Percentiles rank a stretch among this genome's conserved stretches.
Evolutionary conservation across 2,888 invertebrate genomes (phyloP).

Genomic region (Platerodrilus igneus): DNA sequence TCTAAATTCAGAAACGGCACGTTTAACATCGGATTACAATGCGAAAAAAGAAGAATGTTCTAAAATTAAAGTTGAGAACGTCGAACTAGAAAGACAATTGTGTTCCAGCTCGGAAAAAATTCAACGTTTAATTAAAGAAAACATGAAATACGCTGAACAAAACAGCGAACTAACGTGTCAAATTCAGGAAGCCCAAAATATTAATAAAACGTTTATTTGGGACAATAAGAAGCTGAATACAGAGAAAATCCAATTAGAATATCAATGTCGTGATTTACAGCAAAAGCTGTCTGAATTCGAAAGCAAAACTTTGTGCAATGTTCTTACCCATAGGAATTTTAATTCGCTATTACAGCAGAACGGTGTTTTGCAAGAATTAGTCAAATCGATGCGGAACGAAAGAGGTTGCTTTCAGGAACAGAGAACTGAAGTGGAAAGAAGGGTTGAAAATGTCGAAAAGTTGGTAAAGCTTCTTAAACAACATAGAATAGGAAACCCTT

Average conservation of each 20-base stretch:
- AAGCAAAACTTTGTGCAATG: slow-evolving; percentile 7
- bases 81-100: slow-evolving; percentile 11
- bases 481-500: too few relatives aligned
- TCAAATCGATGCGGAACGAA: slow-evolving; percentile 29
- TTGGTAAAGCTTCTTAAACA: slow-evolving; percentile 15
- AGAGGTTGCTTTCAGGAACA: slow-evolving; percentile 10
- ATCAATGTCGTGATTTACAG: slow-evolving; percentile 12
- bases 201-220: slow-evolving; percentile 10
- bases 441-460: slow-evolving; percentile 25
- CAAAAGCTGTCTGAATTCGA: slow-evolving; percentile 3
- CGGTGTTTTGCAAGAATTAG: slow-evolving; percentile 26
- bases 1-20: slow-evolving; percentile 16
- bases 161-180: slow-evolving; percentile 11
- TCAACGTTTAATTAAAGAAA: slow-evolving; percentile 14
- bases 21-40: slow-evolving; percentile 7
- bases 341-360: slow-evolving; percentile 26
- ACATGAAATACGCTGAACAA: slow-evolving; percentile 10
- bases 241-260: slow-evolving; percentile 11
- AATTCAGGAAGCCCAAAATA: slow-evolving; percentile 11
- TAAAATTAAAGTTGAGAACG: slow-evolving; percentile 11
- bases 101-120: slow-evolving; percentile 12
- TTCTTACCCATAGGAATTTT: slow-evolving; percentile 20
- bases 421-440: slow-evolving; percentile 16
- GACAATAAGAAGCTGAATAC: slow-evolving; percentile 12
- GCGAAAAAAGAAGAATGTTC: slow-evolving; percentile 2